Conservation (phyloP, 2,797 vertebrate species). For the Anabas testudineus region DNA sequence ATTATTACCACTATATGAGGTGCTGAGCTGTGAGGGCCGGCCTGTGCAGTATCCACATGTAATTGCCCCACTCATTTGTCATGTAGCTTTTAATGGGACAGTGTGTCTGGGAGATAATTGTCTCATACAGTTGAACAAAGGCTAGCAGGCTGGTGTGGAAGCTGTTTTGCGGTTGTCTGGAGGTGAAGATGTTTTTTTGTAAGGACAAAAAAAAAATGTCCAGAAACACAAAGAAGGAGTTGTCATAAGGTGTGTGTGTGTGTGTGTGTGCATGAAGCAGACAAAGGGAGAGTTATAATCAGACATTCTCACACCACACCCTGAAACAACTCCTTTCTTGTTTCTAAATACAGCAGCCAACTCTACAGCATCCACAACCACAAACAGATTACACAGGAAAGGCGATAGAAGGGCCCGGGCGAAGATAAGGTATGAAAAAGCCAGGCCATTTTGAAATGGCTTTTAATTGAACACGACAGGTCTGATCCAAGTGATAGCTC, state of each 20-base stretch:
- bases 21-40: conserved; percentile 34
- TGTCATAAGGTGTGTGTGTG: conserved; percentile 49
- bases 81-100: conserved; percentile 45
- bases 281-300: conserved; percentile 55
- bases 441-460: conserved; percentile 27
- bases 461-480: conserved; percentile 74
- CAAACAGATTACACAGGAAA: conserved; percentile 21
- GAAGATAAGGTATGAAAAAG: conserved; percentile 40
- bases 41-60: conserved; percentile 43
- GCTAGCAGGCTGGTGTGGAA: conserved; percentile 18
- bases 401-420: background rate
- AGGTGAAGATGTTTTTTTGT: conserved; percentile 1
- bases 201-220: background rate
- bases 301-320: conserved; percentile 55
- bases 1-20: conserved; percentile 56
- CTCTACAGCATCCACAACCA: conserved; percentile 38
- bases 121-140: conserved; percentile 29
- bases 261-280: conserved; percentile 12
- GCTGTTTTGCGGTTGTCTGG: conserved; percentile 31
- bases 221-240: conserved; percentile 36
- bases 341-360: conserved; percentile 46
- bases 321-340: conserved; percentile 53
- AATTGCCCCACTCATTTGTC: conserved; percentile 68
- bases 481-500: conserved; percentile 66
- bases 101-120: conserved; percentile 40